These are phyloP conservation scores for Polyommatus icarus DNA, from an alignment of 2,888 invertebrate genomes.

Conservation along the genomic window DNA sequence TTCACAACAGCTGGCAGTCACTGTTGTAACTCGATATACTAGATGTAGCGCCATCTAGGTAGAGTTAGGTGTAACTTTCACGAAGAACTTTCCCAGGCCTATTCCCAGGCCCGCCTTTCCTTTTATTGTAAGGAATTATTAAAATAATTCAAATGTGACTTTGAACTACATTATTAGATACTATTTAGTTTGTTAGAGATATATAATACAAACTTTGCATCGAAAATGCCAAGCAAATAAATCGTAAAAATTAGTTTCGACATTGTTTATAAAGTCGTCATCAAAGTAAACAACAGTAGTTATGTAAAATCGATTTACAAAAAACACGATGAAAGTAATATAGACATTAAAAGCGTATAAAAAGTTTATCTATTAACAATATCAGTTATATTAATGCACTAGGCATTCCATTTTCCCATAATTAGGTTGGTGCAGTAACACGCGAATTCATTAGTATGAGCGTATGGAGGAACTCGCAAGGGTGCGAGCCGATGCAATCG, in stretches of 20 bases:
- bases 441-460: constrained; percentile 58
- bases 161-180: too few species aligned
- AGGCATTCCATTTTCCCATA: constrained; percentile 51
- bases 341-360: constrained; percentile 40
- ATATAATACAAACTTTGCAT: background rate
- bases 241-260: background rate
- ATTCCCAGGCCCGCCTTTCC: background rate
- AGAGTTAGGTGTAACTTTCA: background rate
- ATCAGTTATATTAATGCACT: constrained; percentile 41
- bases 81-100: background rate
- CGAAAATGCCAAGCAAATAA: background rate
- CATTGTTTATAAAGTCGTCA: background rate
- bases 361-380: constrained; percentile 42
- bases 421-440: constrained; percentile 53
- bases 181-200: background rate
- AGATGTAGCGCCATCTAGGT: background rate
- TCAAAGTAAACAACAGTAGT: background rate
- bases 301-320: constrained; percentile 20
- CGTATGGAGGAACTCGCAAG: constrained; percentile 50
- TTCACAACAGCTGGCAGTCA: background rate
- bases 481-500: constrained; percentile 50
- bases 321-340: constrained; percentile 27
- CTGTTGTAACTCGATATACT: background rate
- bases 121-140: background rate
- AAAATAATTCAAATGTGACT: too few species aligned